Evolutionary conservation across 1,140 invertebrate genomes (phyloP), one percentile per base, ranked within the genome.

Genomic region (Bombus superbus): DNA sequence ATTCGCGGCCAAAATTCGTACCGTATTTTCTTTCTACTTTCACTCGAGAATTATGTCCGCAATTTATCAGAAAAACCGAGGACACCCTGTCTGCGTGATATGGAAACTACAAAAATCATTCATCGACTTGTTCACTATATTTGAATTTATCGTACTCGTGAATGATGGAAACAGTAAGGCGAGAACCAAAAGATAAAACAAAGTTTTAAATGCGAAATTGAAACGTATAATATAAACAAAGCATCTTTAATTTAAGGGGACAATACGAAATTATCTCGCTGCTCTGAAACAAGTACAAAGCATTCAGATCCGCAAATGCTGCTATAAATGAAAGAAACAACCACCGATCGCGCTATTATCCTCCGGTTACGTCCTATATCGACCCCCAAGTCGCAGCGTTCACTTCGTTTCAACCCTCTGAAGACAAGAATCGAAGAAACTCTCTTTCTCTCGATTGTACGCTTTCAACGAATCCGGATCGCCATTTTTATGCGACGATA

Each of bases 381-480:
- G 4, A 35, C 18, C 22, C 3, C 3, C 66, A 25, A 71, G 0
- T n/a, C 11, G 25, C 0, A 32, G n/a, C 18, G 18, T 44, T 73
- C n/a, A 3, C 32, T 73, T n/a, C 2, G 18, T 9, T 44, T 42
- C 25, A 13, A 28, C 69, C 38, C 10, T 42, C 11, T 9, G 13
- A 18, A 44, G 42, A 32, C 15, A 18, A 10, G 2, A 18, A 73
- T 32, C n/a, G 40, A 73, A 44, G 3, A 6, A 15, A 73, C 13
- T 15, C 13, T n/a, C 2, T 28, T n/a, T 15, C 2, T 15, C 2
- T 1, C 10, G 0, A 1, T n/a, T 11, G 32, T 68, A 9, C 2
- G 8, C 6, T 44, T 44, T 9, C 13, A 42, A 44, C 40, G 5
- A 28, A 28, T 3, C 10, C 57, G 0, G 15, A 9, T n/a, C 40